Evolutionary conservation across 2,113 vertebrate species (phyloP).

Genomic region (Apodemus sylvaticus): DNA sequence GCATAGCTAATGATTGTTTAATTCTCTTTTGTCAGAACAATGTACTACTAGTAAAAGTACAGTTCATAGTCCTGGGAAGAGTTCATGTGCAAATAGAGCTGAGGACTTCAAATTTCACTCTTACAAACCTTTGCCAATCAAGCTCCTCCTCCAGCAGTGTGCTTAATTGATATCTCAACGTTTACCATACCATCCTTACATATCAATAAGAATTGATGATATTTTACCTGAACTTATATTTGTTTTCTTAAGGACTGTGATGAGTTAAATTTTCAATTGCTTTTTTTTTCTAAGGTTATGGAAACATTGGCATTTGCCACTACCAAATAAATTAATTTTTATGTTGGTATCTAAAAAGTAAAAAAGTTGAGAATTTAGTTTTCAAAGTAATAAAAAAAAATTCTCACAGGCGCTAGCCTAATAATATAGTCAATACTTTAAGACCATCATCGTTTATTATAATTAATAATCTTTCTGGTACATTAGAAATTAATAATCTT

Average conservation of each 20-base stretch:
- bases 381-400: background rate
- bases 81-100: background rate
- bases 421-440: slow-evolving; percentile 8
- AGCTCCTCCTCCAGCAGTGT: background rate
- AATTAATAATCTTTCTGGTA: slow-evolving; percentile 65
- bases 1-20: background rate
- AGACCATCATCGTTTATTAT: slow-evolving; percentile 12
- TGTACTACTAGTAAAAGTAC: background rate
- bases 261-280: background rate
- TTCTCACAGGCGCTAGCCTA: background rate
- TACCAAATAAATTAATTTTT: background rate
- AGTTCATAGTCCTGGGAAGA: background rate
- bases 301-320: background rate
- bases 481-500: slow-evolving; percentile 58
- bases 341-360: background rate
- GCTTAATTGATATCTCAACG: background rate
- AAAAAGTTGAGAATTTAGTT: background rate
- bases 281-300: background rate
- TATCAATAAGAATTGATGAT: background rate
- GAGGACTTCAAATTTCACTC: background rate
- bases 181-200: background rate
- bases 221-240: background rate
- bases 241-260: background rate
- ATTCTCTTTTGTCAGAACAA: background rate
- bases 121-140: background rate